Percentiles rank a stretch among this genome's conserved stretches.
phyloP scores from a whole-genome alignment of 1,140 invertebrate genomes.

The Carcinoscorpius rotundicauda region DNA sequence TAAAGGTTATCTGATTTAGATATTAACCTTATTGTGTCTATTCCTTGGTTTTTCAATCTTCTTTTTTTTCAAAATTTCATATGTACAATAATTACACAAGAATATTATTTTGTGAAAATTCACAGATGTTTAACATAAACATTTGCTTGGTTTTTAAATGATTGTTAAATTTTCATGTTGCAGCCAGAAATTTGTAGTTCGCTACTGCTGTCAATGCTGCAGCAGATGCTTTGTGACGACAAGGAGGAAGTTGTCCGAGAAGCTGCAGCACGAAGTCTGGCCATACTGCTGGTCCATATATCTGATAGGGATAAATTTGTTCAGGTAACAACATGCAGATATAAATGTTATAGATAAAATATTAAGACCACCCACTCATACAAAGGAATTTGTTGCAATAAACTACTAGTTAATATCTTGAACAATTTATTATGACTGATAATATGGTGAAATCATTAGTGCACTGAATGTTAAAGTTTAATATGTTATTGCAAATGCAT shows the following conservation, averaged over 20 bases:
- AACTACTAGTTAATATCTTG: too few relatives aligned
- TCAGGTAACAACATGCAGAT: conserved; percentile 34
- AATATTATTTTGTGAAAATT: background rate
- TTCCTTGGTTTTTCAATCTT: too few relatives aligned
- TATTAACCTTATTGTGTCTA: too few relatives aligned
- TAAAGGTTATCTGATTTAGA: too few relatives aligned
- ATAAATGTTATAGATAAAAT: background rate
- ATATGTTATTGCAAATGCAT: too few relatives aligned
- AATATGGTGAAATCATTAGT: too few relatives aligned
- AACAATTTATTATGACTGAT: too few relatives aligned
- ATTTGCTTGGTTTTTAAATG: background rate
- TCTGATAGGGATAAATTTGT: conserved; percentile 54
- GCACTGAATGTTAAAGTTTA: too few relatives aligned
- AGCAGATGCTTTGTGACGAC: conserved; percentile 59
- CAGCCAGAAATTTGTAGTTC: conserved; percentile 53
- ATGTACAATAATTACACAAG: background rate
- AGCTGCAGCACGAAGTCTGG: conserved; percentile 48
- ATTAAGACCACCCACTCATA: background rate
- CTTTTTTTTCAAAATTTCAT: too few relatives aligned
- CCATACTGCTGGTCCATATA: conserved; percentile 48
- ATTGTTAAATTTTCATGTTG: conserved; percentile 27
- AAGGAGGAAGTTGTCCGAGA: conserved; percentile 50
- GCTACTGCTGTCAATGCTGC: conserved; percentile 56
- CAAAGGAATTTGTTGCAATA: too few relatives aligned
- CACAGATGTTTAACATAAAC: too few relatives aligned